A percentile compares a stretch with the other conserved stretches of the same genome.
Conservation (phyloP, 2,888 invertebrate genomes). For the Rhabditoides inermis region DNA sequence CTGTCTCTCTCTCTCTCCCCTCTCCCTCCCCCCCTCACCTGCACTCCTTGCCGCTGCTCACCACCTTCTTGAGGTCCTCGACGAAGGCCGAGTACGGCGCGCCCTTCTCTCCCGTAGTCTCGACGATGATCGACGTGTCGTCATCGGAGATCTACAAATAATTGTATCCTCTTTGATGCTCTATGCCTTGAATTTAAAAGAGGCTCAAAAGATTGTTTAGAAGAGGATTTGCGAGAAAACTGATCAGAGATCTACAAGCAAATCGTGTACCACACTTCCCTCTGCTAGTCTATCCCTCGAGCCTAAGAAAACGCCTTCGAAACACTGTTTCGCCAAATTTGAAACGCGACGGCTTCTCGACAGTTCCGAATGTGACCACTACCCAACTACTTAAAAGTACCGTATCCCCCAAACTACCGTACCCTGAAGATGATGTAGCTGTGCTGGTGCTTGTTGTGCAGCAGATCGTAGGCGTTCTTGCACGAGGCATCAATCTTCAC, state of each 20-base stretch:
- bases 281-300: too few species aligned
- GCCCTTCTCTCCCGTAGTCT: slow-evolving; percentile 50
- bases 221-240: neutral
- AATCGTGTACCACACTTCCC: too few species aligned
- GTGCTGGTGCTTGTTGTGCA: slow-evolving; percentile 51
- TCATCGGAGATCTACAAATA: slow-evolving; percentile 46
- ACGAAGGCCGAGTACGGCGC: slow-evolving; percentile 52
- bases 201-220: too few species aligned
- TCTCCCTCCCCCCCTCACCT: slow-evolving; percentile 15
- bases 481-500: slow-evolving; percentile 50
- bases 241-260: slow-evolving; percentile 5
- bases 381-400: too few species aligned
- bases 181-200: too few species aligned
- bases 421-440: slow-evolving; percentile 50
- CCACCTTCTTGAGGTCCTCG: slow-evolving; percentile 40
- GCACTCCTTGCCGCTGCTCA: slow-evolving; percentile 51
- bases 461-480: slow-evolving; percentile 51
- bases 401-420: too few species aligned
- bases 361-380: too few species aligned
- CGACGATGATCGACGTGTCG: slow-evolving; percentile 52
- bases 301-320: too few species aligned
- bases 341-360: too few species aligned
- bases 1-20: neutral
- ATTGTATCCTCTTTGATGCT: too few species aligned
- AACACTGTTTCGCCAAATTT: too few species aligned